phyloP scores from a whole-genome alignment of 2,888 invertebrate genomes.

The Phortica magna region DNA sequence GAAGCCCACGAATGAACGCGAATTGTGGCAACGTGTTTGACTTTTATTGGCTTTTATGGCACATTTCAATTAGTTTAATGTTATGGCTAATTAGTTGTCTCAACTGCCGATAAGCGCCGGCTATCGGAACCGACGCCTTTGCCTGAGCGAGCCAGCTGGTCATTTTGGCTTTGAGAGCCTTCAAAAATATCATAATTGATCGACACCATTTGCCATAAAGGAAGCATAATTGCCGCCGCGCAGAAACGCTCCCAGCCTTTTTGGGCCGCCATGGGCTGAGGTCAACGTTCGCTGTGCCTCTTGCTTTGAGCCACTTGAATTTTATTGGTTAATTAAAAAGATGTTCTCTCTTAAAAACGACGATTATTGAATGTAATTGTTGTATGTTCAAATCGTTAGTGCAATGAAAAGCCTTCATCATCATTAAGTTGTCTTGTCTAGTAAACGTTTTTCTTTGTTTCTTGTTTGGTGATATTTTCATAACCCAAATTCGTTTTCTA shows the following conservation, averaged over 20 bases:
- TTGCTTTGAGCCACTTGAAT: too few species aligned
- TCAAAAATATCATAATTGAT: neutral
- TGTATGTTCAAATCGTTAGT: too few species aligned
- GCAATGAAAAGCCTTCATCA: too few species aligned
- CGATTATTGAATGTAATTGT: too few species aligned
- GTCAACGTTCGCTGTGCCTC: too few species aligned
- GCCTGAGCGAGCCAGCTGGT: neutral
- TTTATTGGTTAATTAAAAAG: too few species aligned
- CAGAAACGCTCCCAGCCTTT: neutral
- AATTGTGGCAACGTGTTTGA: constrained; percentile 6
- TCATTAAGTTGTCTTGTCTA: too few species aligned
- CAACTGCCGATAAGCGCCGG: neutral
- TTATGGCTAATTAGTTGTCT: constrained; percentile 8
- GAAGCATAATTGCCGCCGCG: neutral
- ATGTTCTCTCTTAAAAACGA: too few species aligned
- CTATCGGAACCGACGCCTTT: neutral
- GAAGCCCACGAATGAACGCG: neutral
- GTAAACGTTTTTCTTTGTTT: too few species aligned
- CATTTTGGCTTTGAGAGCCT: too few species aligned
- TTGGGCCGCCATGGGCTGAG: neutral
- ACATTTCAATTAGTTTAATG: constrained; percentile 9
- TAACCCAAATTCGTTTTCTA: too few species aligned
- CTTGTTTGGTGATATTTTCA: too few species aligned
- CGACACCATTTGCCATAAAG: neutral
- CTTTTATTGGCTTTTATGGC: constrained; percentile 22